These are phyloP conservation scores for Polymixis flavicincta DNA, from an alignment of 2,888 invertebrate species.

Conservation along the genomic window DNA sequence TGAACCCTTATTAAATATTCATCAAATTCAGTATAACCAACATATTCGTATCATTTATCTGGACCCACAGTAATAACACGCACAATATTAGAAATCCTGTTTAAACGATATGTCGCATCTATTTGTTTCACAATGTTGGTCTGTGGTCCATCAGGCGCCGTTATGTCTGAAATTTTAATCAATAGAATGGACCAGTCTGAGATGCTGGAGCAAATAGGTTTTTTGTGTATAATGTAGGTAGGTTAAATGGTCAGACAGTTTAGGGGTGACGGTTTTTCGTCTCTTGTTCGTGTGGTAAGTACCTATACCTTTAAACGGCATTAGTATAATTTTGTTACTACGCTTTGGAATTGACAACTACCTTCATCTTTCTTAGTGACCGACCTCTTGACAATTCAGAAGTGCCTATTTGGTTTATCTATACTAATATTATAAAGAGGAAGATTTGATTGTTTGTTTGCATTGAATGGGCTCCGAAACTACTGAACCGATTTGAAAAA, in stretches of 20 bases:
- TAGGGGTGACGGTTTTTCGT: neutral
- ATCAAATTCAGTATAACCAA: too few relatives aligned
- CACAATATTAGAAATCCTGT: neutral
- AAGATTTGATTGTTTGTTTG: too few relatives aligned
- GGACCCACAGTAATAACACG: too few relatives aligned
- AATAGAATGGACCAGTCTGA: slow-evolving; percentile 57
- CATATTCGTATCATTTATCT: too few relatives aligned
- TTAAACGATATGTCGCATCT: slow-evolving; percentile 34
- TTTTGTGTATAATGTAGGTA: slow-evolving; percentile 2
- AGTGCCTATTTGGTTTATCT: neutral
- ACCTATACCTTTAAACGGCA: too few relatives aligned
- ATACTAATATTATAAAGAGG: too few relatives aligned
- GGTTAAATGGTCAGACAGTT: neutral
- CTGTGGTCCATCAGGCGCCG: slow-evolving; percentile 68
- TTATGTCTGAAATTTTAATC: slow-evolving; percentile 72
- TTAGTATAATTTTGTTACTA: neutral
- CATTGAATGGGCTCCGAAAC: too few relatives aligned
- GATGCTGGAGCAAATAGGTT: slow-evolving; percentile 5
- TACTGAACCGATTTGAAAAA: too few relatives aligned
- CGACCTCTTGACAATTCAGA: neutral
- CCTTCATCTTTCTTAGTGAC: neutral
- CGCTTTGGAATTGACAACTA: neutral
- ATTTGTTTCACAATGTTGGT: neutral
- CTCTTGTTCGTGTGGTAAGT: too few relatives aligned
- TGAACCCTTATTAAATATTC: too few relatives aligned